Percentiles rank a stretch among this genome's conserved stretches.
Evolutionary conservation across 1,140 invertebrate genomes (phyloP).

Genomic region (Spodoptera frugiperda): DNA sequence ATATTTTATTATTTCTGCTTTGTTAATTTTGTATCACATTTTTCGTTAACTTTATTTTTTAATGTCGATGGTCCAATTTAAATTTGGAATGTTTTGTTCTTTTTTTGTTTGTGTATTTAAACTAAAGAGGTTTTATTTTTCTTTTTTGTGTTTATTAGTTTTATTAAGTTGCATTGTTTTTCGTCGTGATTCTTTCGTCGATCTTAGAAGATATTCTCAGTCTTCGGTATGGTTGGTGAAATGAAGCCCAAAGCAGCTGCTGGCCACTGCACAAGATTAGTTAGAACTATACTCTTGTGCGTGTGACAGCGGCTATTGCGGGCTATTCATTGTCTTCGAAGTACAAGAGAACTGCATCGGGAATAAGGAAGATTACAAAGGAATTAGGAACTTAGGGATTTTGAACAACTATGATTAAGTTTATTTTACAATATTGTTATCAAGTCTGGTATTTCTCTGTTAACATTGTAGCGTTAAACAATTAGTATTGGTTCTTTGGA

Average conservation of each 20-base stretch:
- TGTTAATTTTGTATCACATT: background rate
- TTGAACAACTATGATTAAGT: background rate
- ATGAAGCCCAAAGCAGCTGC: conserved; percentile 94
- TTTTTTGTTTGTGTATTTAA: background rate
- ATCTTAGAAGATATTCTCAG: conserved; percentile 44
- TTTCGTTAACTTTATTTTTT: background rate
- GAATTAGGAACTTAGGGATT: background rate
- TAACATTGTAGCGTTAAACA: too few relatives aligned
- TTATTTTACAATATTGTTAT: too few relatives aligned
- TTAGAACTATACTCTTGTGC: conserved; percentile 94
- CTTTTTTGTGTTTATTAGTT: background rate
- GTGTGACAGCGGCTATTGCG: conserved; percentile 98
- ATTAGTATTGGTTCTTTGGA: too few relatives aligned
- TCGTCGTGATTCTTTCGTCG: conserved; percentile 7
- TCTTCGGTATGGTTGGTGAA: conserved; percentile 47
- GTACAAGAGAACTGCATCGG: conserved; percentile 13
- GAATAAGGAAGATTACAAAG: conserved; percentile 8
- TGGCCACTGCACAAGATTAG: conserved; percentile 98
- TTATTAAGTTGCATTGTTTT: background rate
- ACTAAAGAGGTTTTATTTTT: background rate
- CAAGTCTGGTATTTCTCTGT: too few relatives aligned
- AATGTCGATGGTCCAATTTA: background rate
- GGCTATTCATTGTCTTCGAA: conserved; percentile 86
- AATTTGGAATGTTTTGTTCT: conserved; percentile 9
- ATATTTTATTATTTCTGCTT: conserved; percentile 4